These are phyloP conservation scores for Drosophila mercatorum DNA, from an alignment of 2,888 invertebrate species.

Conservation along the genomic window DNA sequence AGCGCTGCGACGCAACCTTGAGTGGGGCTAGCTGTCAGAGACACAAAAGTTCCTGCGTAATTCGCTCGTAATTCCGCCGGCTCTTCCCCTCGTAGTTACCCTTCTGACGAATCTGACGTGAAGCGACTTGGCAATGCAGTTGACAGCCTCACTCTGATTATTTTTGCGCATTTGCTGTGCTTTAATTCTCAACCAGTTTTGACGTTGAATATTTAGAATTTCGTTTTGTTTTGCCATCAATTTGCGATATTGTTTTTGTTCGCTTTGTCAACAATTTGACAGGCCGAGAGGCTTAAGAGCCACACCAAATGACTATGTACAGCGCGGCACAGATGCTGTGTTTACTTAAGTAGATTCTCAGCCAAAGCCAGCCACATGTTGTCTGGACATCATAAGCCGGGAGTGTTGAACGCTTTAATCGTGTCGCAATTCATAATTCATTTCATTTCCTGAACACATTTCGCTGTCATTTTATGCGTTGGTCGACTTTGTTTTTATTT, in stretches of 20 bases:
- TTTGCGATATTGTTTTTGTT: conserved; percentile 36
- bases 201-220: conserved; percentile 69
- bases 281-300: conserved; percentile 28
- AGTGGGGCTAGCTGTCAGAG: conserved; percentile 16
- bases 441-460: conserved; percentile 66
- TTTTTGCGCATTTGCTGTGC: conserved; percentile 54
- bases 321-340: background rate
- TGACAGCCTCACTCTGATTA: conserved; percentile 63
- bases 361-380: conserved; percentile 54
- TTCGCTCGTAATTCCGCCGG: conserved; percentile 3
- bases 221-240: conserved; percentile 25
- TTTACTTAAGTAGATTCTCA: conserved; percentile 20
- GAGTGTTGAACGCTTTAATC: conserved; percentile 33
- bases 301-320: background rate
- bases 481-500: conserved; percentile 40
- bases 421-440: conserved; percentile 41
- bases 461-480: conserved; percentile 38
- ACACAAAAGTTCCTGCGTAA: conserved; percentile 1
- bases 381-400: conserved; percentile 27
- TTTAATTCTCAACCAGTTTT: conserved; percentile 59
- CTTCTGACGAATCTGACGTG: conserved; percentile 7
- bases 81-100: background rate
- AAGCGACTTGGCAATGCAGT: conserved; percentile 69
- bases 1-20: conserved; percentile 21
- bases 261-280: conserved; percentile 54